Evolutionary conservation across 2,888 invertebrate species (phyloP).

Genomic region (Cryptops parisi): DNA sequence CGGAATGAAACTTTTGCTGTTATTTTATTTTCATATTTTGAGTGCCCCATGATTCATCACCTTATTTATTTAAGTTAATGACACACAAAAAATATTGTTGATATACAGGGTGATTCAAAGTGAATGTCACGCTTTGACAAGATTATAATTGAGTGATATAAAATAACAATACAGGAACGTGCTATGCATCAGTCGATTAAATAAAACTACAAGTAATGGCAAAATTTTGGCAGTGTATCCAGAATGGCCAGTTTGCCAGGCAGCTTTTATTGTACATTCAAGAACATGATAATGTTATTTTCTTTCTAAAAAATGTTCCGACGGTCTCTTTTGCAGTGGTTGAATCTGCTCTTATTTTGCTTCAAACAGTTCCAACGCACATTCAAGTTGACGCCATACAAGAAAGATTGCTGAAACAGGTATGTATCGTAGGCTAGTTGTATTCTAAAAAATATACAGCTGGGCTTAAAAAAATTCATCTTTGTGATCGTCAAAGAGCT

Average conservation of each 20-base stretch:
- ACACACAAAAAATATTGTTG: no score
- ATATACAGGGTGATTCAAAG: no score
- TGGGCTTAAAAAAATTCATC: no score
- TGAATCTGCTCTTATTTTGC: conserved; percentile 83
- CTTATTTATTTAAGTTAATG: conserved; percentile 9
- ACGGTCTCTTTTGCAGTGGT: conserved; percentile 50
- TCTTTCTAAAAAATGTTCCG: conserved; percentile 17
- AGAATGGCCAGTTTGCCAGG: no score
- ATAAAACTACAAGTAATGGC: no score
- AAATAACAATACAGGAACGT: no score
- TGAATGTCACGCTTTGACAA: no score
- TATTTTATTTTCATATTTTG: not conserved
- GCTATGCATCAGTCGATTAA: no score
- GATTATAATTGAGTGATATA: no score
- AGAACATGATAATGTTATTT: conserved; percentile 4
- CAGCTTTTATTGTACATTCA: not conserved
- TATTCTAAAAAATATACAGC: not conserved
- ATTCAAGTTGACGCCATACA: conserved; percentile 83
- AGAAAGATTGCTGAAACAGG: conserved; percentile 66
- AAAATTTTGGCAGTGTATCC: no score
- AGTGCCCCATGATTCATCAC: not conserved
- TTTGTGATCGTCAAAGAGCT: no score
- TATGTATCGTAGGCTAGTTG: conserved; percentile 13
- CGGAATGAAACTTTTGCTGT: not conserved
- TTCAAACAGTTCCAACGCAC: conserved; percentile 97